Evolutionary conservation across 2,113 vertebrate species (phyloP), one percentile per base, ranked within the genome.

Genomic region (Copsychus sechellarum): DNA sequence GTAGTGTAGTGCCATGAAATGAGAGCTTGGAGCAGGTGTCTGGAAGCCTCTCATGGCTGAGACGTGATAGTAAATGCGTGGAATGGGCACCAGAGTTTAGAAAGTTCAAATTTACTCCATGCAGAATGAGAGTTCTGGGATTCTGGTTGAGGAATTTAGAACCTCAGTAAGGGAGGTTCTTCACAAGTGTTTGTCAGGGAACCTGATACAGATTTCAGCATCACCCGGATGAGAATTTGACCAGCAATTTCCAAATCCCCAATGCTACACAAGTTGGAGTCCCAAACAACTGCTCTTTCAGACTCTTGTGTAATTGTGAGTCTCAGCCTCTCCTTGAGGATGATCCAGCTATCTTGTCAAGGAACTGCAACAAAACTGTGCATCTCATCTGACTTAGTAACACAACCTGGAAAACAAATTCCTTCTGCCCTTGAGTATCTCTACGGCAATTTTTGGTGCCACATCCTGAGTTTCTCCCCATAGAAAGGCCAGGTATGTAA

Each of bases 51-150:
- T 77, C 33, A 3, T 11, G 17, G 54, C 0, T 4, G 45, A 26
- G 43, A 19, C 0, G 0, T 65, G 31, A 13, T 6, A 53, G n/a
- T 1, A 1, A 73, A 40, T 17, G 50, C 20, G 9, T 1, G 3
- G 51, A 79, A 74, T 21, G 28, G 58, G 56, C 20, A 50, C 8
- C 47, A 42, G 70, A 80, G 57, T 18, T 74, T 57, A 69, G n/a
- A 72, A 85, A 76, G 76, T 8, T 70, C 8, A 36, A 45, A 45
- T 81, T 38, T 86, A 31, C 21, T 82, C 34, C 5, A 5, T 38
- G 43, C 17, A 71, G 58, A 48, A 67, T 47, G 57, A 53, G 29
- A 77, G 15, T 31, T 31, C 28, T 51, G 48, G 26, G 20, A 70
- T 36, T 23, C 20, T 5, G 1, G 17, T 28, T 65, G 43, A 88